Conservation (phyloP, 2,797 vertebrate genomes). For the Oreonectes daqikongensis region DNA sequence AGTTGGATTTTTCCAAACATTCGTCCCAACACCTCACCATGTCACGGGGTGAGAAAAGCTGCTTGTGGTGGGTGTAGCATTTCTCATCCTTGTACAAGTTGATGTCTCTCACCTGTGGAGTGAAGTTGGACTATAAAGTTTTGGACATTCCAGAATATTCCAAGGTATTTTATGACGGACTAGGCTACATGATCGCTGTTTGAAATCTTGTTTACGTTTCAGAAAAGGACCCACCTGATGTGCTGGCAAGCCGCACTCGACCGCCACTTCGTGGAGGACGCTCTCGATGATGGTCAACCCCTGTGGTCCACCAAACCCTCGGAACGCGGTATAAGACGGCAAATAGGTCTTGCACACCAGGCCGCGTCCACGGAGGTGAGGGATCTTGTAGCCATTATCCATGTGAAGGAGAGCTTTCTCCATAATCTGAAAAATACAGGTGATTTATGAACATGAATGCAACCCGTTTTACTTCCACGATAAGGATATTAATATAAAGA, state of each 20-base stretch:
- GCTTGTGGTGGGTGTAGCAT: slow-evolving; percentile 76
- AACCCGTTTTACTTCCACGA: background rate
- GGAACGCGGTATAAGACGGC: slow-evolving; percentile 64
- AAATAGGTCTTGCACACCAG: slow-evolving; percentile 62
- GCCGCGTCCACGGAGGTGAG: slow-evolving; percentile 59
- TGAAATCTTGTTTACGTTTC: background rate
- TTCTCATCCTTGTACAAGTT: slow-evolving; percentile 80
- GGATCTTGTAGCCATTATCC: slow-evolving; percentile 64
- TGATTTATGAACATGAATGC: background rate
- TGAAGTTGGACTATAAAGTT: background rate
- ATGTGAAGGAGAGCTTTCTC: slow-evolving; percentile 65
- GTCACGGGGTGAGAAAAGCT: slow-evolving; percentile 74
- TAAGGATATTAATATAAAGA: no score
- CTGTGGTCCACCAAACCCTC: slow-evolving; percentile 64
- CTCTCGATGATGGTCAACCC: slow-evolving; percentile 62
- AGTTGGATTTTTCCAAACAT: slow-evolving; percentile 75
- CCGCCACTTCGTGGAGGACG: slow-evolving; percentile 62
- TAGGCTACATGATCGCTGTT: background rate
- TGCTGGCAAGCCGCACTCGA: slow-evolving; percentile 55
- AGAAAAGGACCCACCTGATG: slow-evolving; percentile 50
- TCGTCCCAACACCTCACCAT: slow-evolving; percentile 80
- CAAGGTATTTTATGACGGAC: background rate
- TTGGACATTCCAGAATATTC: background rate
- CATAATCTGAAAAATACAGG: slow-evolving; percentile 55
- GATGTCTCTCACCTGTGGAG: slow-evolving; percentile 77